Evolutionary conservation across 64 coral and sea anemone species (phyloP), one percentile per base, ranked within the genome.

Genomic region (Montipora efflorescens): DNA sequence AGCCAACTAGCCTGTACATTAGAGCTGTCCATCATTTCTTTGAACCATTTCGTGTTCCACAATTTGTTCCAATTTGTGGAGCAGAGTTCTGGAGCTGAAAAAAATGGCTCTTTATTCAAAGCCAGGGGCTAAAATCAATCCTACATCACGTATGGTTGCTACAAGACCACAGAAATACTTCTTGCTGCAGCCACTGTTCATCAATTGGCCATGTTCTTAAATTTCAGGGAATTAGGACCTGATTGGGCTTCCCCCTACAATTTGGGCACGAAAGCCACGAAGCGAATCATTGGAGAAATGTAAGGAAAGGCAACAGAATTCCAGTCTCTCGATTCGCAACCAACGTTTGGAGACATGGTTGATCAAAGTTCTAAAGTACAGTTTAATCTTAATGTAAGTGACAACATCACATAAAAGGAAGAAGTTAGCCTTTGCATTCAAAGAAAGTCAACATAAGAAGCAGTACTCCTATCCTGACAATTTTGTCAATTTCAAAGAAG

Each of bases 271-370:
- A 93, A 93, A 5, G 14, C 20, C 1, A 93, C 92, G 0, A 85
- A 93, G 68, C n/a, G 92, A 10, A 87, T 81, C 9, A 93, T 93
- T 16, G 51, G 84, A 44, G 92, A 93, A 88, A 81, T 93, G 82
- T 77, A 93, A 58, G 83, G 77, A 28, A 93, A 93, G 61, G 81
- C 84, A 3, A 88, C 76, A 18, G 61, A 93, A 75, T 48, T 93
- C 0, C 84, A 92, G 46, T 92, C 90, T 36, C 90, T 92, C 67
- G 90, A 92, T 66, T 59, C 74, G 1, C 90, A 92, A 47, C 66
- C 84, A 36, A 81, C 84, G 11, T 88, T 81, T 93, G 84, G 2
- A 44, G 78, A 76, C 16, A 94, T 94, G 92, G 78, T 89, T 11
- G 76, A 94, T 13, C 81, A 58, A 77, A 48, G 77, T 68, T 72